These are phyloP conservation scores for Squalus acanthias DNA, from an alignment of 2,797 vertebrate genomes.

Conservation along the genomic window DNA sequence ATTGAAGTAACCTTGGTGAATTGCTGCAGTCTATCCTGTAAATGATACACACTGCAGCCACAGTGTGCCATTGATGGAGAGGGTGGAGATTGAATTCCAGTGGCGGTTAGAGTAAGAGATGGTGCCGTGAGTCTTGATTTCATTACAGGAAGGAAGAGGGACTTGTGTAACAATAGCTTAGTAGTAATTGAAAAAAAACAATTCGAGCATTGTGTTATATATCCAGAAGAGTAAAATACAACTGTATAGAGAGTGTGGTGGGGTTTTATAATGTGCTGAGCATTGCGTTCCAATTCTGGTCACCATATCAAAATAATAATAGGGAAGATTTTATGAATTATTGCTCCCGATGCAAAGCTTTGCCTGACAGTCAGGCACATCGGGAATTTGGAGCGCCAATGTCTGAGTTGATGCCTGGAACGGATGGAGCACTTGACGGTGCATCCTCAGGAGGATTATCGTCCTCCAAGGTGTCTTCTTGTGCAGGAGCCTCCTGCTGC, in stretches of 20 bases:
- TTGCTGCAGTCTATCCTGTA: neutral
- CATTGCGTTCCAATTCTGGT: neutral
- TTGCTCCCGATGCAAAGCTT: neutral
- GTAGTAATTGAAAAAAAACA: neutral
- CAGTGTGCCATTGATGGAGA: too few relatives aligned
- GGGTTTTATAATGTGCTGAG: neutral
- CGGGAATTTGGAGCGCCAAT: neutral
- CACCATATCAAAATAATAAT: neutral
- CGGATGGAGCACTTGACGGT: neutral
- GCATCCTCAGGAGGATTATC: neutral
- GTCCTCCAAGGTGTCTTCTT: neutral
- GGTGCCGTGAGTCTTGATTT: neutral
- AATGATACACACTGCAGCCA: neutral
- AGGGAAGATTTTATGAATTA: neutral
- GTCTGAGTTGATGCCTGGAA: neutral
- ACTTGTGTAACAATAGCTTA: neutral
- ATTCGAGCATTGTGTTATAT: too few relatives aligned
- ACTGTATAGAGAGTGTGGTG: too few relatives aligned
- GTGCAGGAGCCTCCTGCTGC: neutral
- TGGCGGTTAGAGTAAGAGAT: neutral
- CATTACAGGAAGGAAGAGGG: neutral
- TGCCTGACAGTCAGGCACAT: neutral
- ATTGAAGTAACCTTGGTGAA: neutral
- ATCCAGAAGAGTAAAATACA: neutral
- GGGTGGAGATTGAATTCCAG: neutral